phyloP scores from a whole-genome alignment of 2,888 invertebrate genomes.

The Leptura quadrifasciata region DNA sequence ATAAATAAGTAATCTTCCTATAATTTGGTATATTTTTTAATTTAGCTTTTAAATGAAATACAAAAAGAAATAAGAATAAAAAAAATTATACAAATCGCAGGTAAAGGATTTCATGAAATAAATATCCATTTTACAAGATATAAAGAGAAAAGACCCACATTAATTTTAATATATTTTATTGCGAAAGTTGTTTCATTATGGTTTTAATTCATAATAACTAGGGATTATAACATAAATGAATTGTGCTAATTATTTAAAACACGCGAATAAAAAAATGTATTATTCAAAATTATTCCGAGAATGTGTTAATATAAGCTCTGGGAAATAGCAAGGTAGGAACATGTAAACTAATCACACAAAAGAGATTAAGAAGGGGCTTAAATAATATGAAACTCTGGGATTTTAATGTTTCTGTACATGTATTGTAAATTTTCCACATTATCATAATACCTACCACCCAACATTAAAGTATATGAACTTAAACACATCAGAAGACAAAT shows the following conservation, averaged over 20 bases:
- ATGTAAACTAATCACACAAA: slow-evolving; percentile 7
- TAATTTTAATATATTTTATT: background rate
- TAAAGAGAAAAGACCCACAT: background rate
- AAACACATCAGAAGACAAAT: background rate
- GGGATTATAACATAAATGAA: slow-evolving; percentile 2
- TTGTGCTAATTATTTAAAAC: background rate
- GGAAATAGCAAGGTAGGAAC: background rate
- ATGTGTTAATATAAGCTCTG: slow-evolving; percentile 1
- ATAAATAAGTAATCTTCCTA: no score
- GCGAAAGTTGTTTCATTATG: background rate
- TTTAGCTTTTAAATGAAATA: no score
- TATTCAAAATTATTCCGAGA: background rate
- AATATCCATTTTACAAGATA: background rate
- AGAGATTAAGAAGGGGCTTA: slow-evolving; percentile 2
- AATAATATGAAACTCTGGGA: slow-evolving; percentile 3
- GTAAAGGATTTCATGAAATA: background rate
- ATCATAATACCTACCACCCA: slow-evolving; percentile 1
- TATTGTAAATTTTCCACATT: slow-evolving; percentile 4
- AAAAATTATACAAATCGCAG: background rate
- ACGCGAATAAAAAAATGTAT: background rate
- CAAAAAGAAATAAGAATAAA: background rate
- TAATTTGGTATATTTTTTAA: no score
- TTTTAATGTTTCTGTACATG: background rate
- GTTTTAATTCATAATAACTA: background rate
- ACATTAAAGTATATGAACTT: slow-evolving; percentile 4